These are phyloP conservation scores for Torymus tubicola DNA, from an alignment of 2,888 invertebrate species.

Conservation along the genomic window DNA sequence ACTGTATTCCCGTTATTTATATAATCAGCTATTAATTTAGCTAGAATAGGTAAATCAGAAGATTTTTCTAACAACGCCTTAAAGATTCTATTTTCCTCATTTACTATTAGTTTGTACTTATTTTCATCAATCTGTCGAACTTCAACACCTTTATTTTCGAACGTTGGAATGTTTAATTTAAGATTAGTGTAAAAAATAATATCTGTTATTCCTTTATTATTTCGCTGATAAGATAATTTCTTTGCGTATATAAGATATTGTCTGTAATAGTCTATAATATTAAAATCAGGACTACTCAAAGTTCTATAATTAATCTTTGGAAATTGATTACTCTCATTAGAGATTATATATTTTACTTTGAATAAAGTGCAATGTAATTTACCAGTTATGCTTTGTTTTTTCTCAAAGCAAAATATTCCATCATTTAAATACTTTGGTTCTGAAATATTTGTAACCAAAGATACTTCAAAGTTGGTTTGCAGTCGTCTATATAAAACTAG, in stretches of 20 bases:
- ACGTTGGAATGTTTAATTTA: not conserved
- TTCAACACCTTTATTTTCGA: not conserved
- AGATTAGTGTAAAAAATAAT: conserved; percentile 3
- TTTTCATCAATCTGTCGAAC: not conserved
- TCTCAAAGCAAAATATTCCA: conserved; percentile 1
- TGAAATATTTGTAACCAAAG: not conserved
- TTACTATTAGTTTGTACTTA: not conserved
- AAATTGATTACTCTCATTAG: not conserved
- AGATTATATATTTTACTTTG: not conserved
- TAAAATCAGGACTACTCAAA: not conserved
- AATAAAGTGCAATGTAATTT: not conserved
- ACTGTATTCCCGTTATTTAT: not conserved
- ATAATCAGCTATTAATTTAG: not conserved
- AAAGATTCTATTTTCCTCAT: not conserved
- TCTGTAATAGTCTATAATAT: not conserved
- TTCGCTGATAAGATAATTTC: not conserved
- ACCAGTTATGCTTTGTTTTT: not conserved
- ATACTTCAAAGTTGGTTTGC: not conserved
- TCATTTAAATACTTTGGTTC: not conserved
- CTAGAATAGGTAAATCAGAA: not conserved
- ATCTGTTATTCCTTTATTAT: not conserved
- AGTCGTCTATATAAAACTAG: conserved; percentile 11
- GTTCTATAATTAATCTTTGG: conserved; percentile 2
- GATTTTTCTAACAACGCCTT: not conserved
- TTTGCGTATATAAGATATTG: not conserved